phyloP scores from a whole-genome alignment of 2,797 vertebrate species.

The Neostethus bicornis region DNA sequence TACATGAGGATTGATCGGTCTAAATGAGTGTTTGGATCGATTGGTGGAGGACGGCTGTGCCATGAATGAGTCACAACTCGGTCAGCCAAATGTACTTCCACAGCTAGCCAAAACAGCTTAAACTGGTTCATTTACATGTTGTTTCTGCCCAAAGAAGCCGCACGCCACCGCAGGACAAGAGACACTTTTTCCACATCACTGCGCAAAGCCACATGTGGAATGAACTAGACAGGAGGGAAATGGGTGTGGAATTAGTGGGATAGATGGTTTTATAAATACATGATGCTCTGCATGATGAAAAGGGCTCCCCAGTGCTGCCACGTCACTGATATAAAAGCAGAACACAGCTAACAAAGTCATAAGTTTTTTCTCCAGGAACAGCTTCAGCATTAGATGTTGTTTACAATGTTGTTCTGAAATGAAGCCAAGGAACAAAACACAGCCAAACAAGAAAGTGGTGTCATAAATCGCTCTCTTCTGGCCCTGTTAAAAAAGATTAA shows the following conservation, averaged over 20 bases:
- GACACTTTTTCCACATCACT: slow-evolving; percentile 50
- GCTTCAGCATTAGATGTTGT: slow-evolving; percentile 36
- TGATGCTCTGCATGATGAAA: neutral
- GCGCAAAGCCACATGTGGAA: slow-evolving; percentile 40
- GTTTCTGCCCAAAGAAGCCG: slow-evolving; percentile 34
- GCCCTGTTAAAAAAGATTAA: slow-evolving; percentile 55
- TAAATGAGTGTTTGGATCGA: slow-evolving; percentile 67
- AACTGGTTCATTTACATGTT: slow-evolving; percentile 30
- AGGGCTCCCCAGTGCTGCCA: neutral
- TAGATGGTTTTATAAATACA: slow-evolving; percentile 19
- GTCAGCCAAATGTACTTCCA: slow-evolving; percentile 32
- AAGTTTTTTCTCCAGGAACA: slow-evolving; percentile 14
- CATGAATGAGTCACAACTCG: slow-evolving; percentile 35
- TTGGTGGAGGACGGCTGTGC: slow-evolving; percentile 27
- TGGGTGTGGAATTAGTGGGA: slow-evolving; percentile 36
- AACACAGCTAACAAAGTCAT: slow-evolving; percentile 12
- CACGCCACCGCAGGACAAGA: slow-evolving; percentile 27
- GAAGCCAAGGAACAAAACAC: slow-evolving; percentile 30
- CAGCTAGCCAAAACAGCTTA: slow-evolving; percentile 12
- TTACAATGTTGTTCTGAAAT: slow-evolving; percentile 42
- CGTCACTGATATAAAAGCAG: slow-evolving; percentile 1
- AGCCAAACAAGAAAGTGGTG: slow-evolving; percentile 41
- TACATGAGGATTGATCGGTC: slow-evolving; percentile 65
- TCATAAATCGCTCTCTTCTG: slow-evolving; percentile 54
- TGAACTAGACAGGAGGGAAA: slow-evolving; percentile 36